A percentile compares a stretch with the other conserved stretches of the same genome.
These are phyloP conservation scores for Anabacerthia variegaticeps DNA, from an alignment of 2,797 vertebrate species.

Conservation along the genomic window DNA sequence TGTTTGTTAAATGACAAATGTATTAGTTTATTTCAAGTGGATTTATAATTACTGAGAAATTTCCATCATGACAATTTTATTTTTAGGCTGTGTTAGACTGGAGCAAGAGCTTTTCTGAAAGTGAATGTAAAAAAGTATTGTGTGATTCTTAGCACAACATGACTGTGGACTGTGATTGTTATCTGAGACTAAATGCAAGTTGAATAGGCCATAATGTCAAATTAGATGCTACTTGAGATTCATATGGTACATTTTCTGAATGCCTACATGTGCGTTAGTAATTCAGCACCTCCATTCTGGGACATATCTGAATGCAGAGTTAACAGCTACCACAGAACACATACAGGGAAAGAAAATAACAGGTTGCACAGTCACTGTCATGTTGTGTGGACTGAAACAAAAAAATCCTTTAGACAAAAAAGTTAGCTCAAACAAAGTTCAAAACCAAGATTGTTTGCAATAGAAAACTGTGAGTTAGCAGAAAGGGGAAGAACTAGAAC, in stretches of 20 bases:
- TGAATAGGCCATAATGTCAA: conserved; percentile 28
- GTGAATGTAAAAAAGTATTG: background rate
- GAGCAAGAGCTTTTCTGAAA: background rate
- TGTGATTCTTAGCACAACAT: background rate
- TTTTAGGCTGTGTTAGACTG: background rate
- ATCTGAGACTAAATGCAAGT: conserved; percentile 2
- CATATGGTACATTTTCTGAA: background rate
- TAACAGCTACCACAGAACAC: background rate
- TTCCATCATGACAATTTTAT: background rate
- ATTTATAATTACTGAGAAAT: background rate
- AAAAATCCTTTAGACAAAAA: background rate
- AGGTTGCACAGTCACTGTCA: background rate
- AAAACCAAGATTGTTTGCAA: background rate
- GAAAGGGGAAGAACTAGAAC: background rate
- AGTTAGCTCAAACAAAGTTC: background rate
- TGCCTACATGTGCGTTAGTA: background rate
- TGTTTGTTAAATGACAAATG: background rate
- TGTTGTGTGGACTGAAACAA: background rate
- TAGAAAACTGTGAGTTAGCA: background rate
- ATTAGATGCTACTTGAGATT: conserved; percentile 30
- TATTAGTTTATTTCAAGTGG: background rate
- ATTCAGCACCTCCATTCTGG: conserved; percentile 11
- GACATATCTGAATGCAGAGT: background rate
- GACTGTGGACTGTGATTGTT: background rate
- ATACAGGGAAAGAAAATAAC: background rate